A percentile compares a stretch with the other conserved stretches of the same genome.
Evolutionary conservation across 2,888 invertebrate species (phyloP).

Genomic region (Andrena bicolor): DNA sequence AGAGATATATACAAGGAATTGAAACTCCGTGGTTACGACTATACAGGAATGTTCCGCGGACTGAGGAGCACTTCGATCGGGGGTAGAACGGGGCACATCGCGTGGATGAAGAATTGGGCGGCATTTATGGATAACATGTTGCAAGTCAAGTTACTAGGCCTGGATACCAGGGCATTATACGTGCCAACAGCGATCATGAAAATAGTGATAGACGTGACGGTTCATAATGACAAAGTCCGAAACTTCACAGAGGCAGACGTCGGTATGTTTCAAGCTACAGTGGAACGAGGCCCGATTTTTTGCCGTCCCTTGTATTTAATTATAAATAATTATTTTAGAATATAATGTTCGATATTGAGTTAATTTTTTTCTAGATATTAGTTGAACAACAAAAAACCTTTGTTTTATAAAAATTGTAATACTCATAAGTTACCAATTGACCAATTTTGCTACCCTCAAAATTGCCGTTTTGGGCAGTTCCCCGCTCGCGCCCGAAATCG

Average conservation of each 20-base stretch:
- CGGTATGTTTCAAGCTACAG: slow-evolving; percentile 70
- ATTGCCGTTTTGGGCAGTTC: too few relatives aligned
- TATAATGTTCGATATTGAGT: too few relatives aligned
- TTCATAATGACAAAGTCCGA: slow-evolving; percentile 80
- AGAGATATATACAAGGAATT: slow-evolving; percentile 85
- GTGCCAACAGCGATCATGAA: slow-evolving; percentile 88
- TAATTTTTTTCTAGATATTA: too few relatives aligned
- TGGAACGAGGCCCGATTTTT: too few relatives aligned
- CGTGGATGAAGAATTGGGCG: slow-evolving; percentile 89
- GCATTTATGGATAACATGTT: slow-evolving; percentile 90
- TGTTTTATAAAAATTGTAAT: too few relatives aligned
- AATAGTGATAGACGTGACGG: slow-evolving; percentile 86
- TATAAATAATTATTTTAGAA: too few relatives aligned
- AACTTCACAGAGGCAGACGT: slow-evolving; percentile 70
- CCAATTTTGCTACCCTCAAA: too few relatives aligned
- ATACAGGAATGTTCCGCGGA: slow-evolving; percentile 86
- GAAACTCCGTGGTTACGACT: slow-evolving; percentile 86
- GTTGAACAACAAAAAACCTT: too few relatives aligned
- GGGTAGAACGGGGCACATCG: slow-evolving; percentile 82
- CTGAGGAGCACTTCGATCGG: slow-evolving; percentile 85
- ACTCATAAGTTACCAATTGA: too few relatives aligned
- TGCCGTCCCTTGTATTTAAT: too few relatives aligned
- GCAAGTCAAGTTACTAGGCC: slow-evolving; percentile 87
- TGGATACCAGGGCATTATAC: slow-evolving; percentile 85
- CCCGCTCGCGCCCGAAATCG: too few relatives aligned